Evolutionary conservation across 1,140 invertebrate genomes (phyloP).

Genomic region (Drosophila kanapiae): DNA sequence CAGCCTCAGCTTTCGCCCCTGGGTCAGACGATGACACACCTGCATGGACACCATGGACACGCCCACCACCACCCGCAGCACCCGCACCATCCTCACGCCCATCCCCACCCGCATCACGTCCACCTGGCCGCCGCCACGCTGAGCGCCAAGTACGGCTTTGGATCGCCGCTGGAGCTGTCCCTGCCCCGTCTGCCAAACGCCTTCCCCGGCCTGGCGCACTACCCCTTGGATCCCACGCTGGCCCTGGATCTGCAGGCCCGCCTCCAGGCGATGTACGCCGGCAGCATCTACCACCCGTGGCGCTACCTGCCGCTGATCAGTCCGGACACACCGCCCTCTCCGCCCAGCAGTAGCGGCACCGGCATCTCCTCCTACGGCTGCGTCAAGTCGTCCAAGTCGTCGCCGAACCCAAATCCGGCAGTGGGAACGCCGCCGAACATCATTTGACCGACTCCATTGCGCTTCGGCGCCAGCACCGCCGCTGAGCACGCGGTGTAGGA

Average conservation of each 20-base stretch:
- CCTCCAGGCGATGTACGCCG: conserved; percentile 83
- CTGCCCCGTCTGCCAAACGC: conserved; percentile 71
- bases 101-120: conserved; percentile 70
- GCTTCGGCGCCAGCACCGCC: conserved; percentile 74
- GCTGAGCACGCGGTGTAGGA: conserved; percentile 79
- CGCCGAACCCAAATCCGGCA: conserved; percentile 63
- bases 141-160: conserved; percentile 77
- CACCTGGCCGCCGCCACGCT: conserved; percentile 70
- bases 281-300: conserved; percentile 83
- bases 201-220: conserved; percentile 75
- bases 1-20: conserved; percentile 54
- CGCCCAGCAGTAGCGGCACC: conserved; percentile 80
- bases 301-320: conserved; percentile 82
- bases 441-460: conserved; percentile 85
- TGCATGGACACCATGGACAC: conserved; percentile 38
- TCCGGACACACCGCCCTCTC: conserved; percentile 80
- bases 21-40: conserved; percentile 27
- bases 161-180: conserved; percentile 74
- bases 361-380: conserved; percentile 81
- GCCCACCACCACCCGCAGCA: conserved; percentile 48
- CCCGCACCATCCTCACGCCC: conserved; percentile 60
- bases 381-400: conserved; percentile 81
- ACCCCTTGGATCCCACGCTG: conserved; percentile 81
- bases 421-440: conserved; percentile 68
- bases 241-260: conserved; percentile 83